Base-by-base conservation (phyloP, 2,113 vertebrate species). In the Melozone crissalis region DNA sequence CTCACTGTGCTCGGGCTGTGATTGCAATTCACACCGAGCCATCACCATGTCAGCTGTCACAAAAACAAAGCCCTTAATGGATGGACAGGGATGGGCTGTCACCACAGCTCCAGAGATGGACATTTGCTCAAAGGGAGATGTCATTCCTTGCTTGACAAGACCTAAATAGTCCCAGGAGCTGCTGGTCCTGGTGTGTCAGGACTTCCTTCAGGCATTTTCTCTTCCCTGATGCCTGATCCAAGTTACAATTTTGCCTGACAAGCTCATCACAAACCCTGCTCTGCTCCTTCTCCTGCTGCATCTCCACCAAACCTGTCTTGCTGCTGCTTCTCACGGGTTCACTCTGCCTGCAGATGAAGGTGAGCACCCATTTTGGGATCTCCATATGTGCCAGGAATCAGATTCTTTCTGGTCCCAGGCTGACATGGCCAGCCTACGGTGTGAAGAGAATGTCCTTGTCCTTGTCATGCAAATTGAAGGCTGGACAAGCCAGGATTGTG, bases 41-140 rank as follows among this genome's bases (percentile, higher is more conserved):
- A 65, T 90, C 76, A 44, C 49, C 0, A 0, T 81, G 76, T 93
- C 94, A 96, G 61, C 88, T 89, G 92, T 72, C 93, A 96, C 85
- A 92, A 59, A 71, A 96, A 90, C 83, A 94, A 94, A 93, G 37
- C 46, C 37, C 44, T 84, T 68, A 78, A 82, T 90, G 85, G 90
- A 82, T 58, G 77, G 54, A 82, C 76, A 35, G 28, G 61, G 73
- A 69, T 30, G 66, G 68, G 79, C 63, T 0, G 0, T 68, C 23
- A 51, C 37, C 2, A 7, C 41, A 78, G 73, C 76, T 90, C 77
- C 43, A 54, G 83, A 49, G 62, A 80, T 62, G 84, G 59, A 20
- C 49, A 80, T 91, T 52, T 72, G 41, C 94, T 95, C 69, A 77
- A 43, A 94, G 65, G 80, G 76, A 75, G 37, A 78, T 92, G 86